Base-by-base conservation (phyloP, 2,888 invertebrate species). In the Andrena praecox region DNA sequence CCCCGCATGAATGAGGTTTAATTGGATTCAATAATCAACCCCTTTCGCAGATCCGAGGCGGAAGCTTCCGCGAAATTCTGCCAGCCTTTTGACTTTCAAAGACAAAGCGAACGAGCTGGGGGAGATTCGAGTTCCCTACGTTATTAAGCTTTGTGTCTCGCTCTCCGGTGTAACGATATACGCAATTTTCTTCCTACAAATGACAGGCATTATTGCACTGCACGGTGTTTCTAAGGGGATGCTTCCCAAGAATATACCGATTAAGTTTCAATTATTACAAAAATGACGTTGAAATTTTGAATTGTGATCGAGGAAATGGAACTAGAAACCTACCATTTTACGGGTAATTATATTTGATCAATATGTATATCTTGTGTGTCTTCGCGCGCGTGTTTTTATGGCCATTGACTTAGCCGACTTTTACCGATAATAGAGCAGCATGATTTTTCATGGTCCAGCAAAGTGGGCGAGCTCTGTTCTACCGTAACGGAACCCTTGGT, bases 1-100 rank as follows among this genome's bases (percentile, higher is more conserved):
- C 90, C 84, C 76, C 73, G 84, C 90, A 91, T 93, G 93, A 93
- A 93, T 93, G 91, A 90, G 90, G 83, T 90, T 92, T 93, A 93
- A 93, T 93, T 93, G 93, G 90, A 90, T 76, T 71, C 69, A 59
- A 78, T 79, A 68, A 82, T 82, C 87, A 81, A 87, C 87, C 87
- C 89, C 87, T 86, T 89, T 85, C 87, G 86, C 78, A 33, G 71
- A 68, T 50, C 80, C 85, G 85, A 77, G 85, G 84, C 89, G 90
- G 89, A 91, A 90, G 89, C 90, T 86, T 69, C 76, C 76, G 82
- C 62, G 86, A 82, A 83, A 85, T 74, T 81, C 78, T 78, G 75
- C 71, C 86, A 85, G 89, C 88, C 90, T 91, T 92, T 92, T 92
- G 90, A 91, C 91, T 92, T 85, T 68, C 66, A 83, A 87, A 89